A percentile compares a stretch with the other conserved stretches of the same genome.
phyloP scores from a whole-genome alignment of 2,888 invertebrate genomes.

The Hesperia comma region DNA sequence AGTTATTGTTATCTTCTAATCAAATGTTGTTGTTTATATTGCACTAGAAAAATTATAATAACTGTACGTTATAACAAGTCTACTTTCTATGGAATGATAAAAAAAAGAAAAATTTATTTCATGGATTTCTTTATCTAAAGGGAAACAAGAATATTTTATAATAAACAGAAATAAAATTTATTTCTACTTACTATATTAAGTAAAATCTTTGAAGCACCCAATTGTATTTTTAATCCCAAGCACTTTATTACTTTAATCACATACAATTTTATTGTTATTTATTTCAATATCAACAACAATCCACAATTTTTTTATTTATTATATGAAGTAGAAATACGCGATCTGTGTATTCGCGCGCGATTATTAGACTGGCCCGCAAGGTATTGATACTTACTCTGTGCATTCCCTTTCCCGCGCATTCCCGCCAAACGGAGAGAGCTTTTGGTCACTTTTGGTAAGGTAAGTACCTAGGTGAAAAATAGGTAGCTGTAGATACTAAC shows the following conservation, averaged over 20 bases:
- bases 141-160: too few relatives aligned
- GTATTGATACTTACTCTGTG: slow-evolving; percentile 26
- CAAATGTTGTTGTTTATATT: too few relatives aligned
- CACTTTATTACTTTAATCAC: background rate
- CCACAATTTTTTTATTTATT: background rate
- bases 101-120: too few relatives aligned
- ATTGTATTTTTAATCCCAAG: background rate
- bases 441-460: slow-evolving; percentile 30
- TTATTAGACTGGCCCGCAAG: slow-evolving; percentile 15
- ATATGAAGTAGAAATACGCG: slow-evolving; percentile 2
- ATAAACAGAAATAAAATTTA: background rate
- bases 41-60: too few relatives aligned
- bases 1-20: too few relatives aligned
- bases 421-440: slow-evolving; percentile 21
- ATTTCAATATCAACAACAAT: too few relatives aligned
- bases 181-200: background rate
- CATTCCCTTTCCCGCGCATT: slow-evolving; percentile 34
- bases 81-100: too few relatives aligned
- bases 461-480: too few relatives aligned
- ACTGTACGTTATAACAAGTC: too few relatives aligned
- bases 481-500: too few relatives aligned
- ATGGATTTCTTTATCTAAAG: too few relatives aligned
- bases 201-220: background rate
- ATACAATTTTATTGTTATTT: background rate
- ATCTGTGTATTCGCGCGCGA: slow-evolving; percentile 33